Base-by-base conservation (phyloP, 2,113 vertebrate genomes). In the Dromiciops gliroides region DNA sequence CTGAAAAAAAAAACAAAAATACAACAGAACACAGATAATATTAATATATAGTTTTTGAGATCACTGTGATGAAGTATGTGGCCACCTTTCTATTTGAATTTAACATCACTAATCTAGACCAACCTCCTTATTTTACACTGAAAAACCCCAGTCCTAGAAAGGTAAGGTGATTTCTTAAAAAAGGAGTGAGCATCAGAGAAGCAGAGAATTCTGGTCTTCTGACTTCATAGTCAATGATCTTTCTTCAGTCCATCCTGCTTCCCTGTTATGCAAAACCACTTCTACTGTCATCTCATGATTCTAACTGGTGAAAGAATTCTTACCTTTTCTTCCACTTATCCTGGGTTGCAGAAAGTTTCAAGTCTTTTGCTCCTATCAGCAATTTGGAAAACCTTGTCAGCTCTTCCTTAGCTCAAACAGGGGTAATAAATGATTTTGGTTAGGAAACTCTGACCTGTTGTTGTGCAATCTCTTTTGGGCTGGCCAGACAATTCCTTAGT, bases 361-460 rank as follows among this genome's bases (percentile, higher is more conserved):
- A 48, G 75, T 93, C 89, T 51, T 92, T 96, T 94, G 25, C 10
- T 96, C 90, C 60, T 89, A 89, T 60, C 26, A 96, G 28, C 48
- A 92, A 48, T 89, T 88, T 51, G 83, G 56, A 91, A 91, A 53
- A 9, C 56, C 96, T 93, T 47, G 31, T 47, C 90, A 37, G 1
- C 4, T 47, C 12, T 92, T 49, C 31, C 94, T 83, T 90, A 93
- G 7, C 14, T 16, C 9, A 91, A 26, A 92, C 90, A 75, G 75
- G 26, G 47, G 0, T 67, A 95, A 2, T 16, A 67, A 56, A 44
- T 92, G 28, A 95, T 50, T 48, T 25, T 60, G 67, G 23, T 26
- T 90, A 8, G n/a, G 92, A 96, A 92, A 89, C 92, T 89, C 31
- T 14, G 95, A 23, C 19, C 90, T 2, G 95, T 95, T 92, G 52